A percentile compares a stretch with the other conserved stretches of the same genome.
phyloP scores from a whole-genome alignment of 2,113 vertebrate species.

The Daphoenositta chrysoptera region DNA sequence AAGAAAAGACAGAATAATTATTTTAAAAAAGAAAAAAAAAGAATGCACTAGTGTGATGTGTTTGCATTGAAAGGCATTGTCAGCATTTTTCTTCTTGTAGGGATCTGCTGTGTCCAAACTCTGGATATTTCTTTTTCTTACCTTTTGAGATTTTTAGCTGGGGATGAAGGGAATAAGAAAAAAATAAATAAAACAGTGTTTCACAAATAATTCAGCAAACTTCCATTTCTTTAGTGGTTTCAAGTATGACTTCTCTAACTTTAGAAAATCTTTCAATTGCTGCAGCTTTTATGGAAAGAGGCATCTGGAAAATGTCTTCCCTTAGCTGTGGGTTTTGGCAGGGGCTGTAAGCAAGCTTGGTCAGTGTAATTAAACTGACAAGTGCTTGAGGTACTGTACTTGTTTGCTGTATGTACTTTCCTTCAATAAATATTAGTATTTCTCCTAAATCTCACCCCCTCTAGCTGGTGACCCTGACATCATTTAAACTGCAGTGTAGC shows the following conservation, averaged over 20 bases:
- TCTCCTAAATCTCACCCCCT: background rate
- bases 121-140: background rate
- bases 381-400: background rate
- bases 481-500: background rate
- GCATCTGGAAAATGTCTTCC: constrained; percentile 32
- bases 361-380: constrained; percentile 22
- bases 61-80: background rate
- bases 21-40: background rate
- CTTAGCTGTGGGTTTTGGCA: background rate
- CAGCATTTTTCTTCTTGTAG: background rate
- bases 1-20: background rate
- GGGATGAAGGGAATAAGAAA: background rate
- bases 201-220: background rate
- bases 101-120: background rate
- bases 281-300: background rate
- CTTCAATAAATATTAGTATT: constrained; percentile 11
- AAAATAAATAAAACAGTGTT: background rate
- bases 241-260: background rate
- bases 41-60: background rate
- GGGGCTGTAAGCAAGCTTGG: background rate
- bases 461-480: background rate
- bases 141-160: background rate
- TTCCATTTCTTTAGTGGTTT: background rate
- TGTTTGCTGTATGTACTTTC: background rate
- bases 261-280: background rate